Base-by-base conservation (phyloP, 2,888 invertebrate genomes). In the Agrotis puta region DNA sequence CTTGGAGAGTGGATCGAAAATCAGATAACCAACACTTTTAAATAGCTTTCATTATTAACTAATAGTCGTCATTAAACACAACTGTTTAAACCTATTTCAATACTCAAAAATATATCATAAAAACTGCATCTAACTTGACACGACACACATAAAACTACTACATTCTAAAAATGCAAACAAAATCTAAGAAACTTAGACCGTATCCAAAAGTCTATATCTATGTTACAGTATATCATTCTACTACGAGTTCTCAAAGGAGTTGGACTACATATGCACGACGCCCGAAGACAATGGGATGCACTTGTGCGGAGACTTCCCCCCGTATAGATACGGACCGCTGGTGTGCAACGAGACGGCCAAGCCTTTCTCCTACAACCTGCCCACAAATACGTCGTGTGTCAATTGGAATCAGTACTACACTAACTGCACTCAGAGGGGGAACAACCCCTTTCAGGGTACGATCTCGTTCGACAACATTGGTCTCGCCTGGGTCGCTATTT, bases 381-480 rank as follows among this genome's bases (percentile, higher is more conserved):
- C 97, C 61, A 97, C 98, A 70, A 97, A 97, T 91, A 94, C 92
- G 54, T 98, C 98, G 54, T 99, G 99, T 95, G 98, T 99, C 87
- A 98, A 99, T 96, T 99, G 99, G 99, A 99, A 99, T 96, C 98
- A 98, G 95, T 99, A 99, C 96, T 99, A 99, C 94, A 99, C 98
- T 64, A 98, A 98, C 89, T 99, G 99, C 95, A 97, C 98, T 77
- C 98, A 99, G 80, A 98, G 98, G 85, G 99, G 98, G 67, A 97
- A 98, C 88, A 99, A 99, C 96, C 99, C 99, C 18, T 99, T 99
- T 94, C 99, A 99, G 95, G 99, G 99, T 77, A 99, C 99, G 71
- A 99, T 99, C 90, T 99, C 99, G 53, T 99, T 99, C 94, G 99
- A 99, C 96, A 99, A 99, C 95, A 99, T 99, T 89, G 99, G 99